A percentile compares a stretch with the other conserved stretches of the same genome.
phyloP scores from a whole-genome alignment of 1,140 invertebrate species.

The Sinella curviseta region DNA sequence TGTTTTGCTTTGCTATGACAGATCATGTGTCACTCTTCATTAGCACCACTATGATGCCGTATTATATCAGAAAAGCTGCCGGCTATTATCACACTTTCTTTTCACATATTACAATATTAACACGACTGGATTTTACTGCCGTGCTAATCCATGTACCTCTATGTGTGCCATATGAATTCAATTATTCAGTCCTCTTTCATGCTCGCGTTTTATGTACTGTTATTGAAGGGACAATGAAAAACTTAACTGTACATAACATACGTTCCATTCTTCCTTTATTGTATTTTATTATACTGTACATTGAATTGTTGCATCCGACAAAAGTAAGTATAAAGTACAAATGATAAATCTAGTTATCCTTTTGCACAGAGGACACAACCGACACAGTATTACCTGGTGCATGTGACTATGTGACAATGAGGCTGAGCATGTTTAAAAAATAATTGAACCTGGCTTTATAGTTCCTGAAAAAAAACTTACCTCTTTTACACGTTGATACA shows the following conservation, averaged over 20 bases:
- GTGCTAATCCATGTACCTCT: conserved; percentile 7
- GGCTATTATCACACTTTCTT: conserved; percentile 15
- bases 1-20: conserved; percentile 7
- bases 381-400: no score
- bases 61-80: conserved; percentile 1
- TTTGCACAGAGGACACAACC: neutral
- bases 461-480: neutral
- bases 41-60: conserved; percentile 8
- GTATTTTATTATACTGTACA: neutral
- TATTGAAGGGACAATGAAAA: neutral
- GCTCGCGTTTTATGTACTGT: neutral
- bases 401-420: no score
- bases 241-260: conserved; percentile 8
- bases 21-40: conserved; percentile 23
- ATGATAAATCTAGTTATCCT: neutral
- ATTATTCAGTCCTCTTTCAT: neutral
- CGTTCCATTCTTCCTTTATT: conserved; percentile 3
- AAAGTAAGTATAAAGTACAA: neutral
- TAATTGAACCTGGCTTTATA: no score
- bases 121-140: conserved; percentile 13
- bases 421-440: no score
- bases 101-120: neutral
- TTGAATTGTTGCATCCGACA: neutral
- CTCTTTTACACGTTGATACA: neutral
- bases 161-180: neutral